Evolutionary conservation across 2,113 vertebrate genomes (phyloP).

Genomic region (Corvus moneduloides): DNA sequence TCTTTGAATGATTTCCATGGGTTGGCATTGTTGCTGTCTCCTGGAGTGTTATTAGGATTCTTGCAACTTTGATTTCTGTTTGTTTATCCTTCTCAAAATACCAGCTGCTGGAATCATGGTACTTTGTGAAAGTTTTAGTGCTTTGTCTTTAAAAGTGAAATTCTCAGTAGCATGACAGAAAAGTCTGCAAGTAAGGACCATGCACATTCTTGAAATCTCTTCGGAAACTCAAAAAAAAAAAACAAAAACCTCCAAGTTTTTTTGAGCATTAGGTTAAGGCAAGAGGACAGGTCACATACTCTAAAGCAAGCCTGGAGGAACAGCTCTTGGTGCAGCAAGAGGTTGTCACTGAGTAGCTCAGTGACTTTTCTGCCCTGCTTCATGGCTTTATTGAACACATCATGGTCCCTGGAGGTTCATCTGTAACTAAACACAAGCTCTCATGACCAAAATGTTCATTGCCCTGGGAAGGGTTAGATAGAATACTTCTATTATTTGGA

Average conservation of each 20-base stretch:
- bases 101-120: not conserved
- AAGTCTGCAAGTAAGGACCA: not conserved
- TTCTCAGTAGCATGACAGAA: not conserved
- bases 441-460: not conserved
- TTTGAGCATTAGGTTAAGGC: not conserved
- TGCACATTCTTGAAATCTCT: not conserved
- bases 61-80: slow-evolving; percentile 19
- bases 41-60: slow-evolving; percentile 3
- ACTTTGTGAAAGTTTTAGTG: not conserved
- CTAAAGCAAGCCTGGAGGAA: not conserved
- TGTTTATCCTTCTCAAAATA: slow-evolving; percentile 15
- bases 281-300: not conserved
- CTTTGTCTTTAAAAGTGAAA: not conserved
- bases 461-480: not conserved
- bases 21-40: not conserved
- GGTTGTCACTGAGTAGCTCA: not conserved
- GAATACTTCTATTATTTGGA: not conserved
- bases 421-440: not conserved
- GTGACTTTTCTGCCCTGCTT: not conserved
- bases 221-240: not conserved
- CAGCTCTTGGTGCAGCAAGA: not conserved
- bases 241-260: not conserved
- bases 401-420: not conserved
- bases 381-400: not conserved
- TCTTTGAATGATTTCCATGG: not conserved